Conservation (phyloP, 2,113 vertebrate species). For the Spea bombifrons region DNA sequence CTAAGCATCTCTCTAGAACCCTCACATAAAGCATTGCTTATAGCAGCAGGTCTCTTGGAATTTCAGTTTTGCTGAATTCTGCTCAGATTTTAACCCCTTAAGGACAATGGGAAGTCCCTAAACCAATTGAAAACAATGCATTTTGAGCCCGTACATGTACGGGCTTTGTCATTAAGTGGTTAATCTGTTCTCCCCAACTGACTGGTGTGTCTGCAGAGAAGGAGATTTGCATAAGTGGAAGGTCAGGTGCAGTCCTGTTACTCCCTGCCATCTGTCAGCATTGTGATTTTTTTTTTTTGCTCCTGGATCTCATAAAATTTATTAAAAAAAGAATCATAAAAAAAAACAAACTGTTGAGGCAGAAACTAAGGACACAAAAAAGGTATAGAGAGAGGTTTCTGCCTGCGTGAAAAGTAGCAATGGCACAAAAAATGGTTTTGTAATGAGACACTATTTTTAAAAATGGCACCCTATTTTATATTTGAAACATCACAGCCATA, state of each 20-base stretch:
- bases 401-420: no score
- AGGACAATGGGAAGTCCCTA: no score
- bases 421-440: no score
- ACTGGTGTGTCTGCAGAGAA: not conserved
- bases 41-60: not conserved
- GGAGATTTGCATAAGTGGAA: not conserved
- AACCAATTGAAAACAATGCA: no score
- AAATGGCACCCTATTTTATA: no score
- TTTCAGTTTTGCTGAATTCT: not conserved
- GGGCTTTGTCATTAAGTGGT: not conserved
- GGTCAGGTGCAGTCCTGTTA: not conserved
- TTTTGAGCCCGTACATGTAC: not conserved
- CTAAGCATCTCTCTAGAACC: not conserved
- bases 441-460: no score
- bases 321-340: no score
- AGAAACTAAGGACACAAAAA: no score
- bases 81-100: not conserved
- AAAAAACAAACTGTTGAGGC: no score
- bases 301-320: not conserved
- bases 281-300: conserved; percentile 7
- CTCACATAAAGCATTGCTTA: not conserved
- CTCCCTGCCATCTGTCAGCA: not conserved
- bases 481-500: no score
- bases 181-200: not conserved
- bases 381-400: no score